Evolutionary conservation across 2,888 invertebrate species (phyloP).

Genomic region (Drosophila acutilabella): DNA sequence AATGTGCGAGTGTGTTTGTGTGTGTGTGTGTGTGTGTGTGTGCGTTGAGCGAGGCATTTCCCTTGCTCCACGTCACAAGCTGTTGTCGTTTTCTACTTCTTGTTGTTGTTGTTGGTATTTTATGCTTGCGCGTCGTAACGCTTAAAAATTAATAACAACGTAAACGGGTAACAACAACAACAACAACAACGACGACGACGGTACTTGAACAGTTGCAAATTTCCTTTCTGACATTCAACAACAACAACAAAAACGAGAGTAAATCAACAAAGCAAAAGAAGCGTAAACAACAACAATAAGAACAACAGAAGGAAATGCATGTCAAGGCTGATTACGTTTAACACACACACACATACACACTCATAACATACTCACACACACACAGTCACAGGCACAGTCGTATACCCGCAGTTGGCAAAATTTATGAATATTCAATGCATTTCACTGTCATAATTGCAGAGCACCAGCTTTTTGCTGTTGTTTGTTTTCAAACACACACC

Average conservation of each 20-base stretch:
- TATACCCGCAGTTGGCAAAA: constrained; percentile 24
- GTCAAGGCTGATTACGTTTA: constrained; percentile 74
- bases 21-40: constrained; percentile 34
- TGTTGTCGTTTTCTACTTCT: not conserved
- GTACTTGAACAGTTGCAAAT: constrained; percentile 61
- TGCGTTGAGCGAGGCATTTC: constrained; percentile 31
- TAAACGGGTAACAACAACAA: constrained; percentile 31
- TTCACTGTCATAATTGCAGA: constrained; percentile 74
- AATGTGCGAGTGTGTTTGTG: constrained; percentile 23
- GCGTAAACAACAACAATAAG: constrained; percentile 16
- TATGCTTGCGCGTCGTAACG: constrained; percentile 46
- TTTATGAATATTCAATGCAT: constrained; percentile 76
- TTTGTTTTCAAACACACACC: constrained; percentile 18
- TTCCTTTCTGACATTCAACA: constrained; percentile 49
- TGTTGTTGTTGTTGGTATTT: constrained; percentile 44
- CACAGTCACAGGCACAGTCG: not conserved
- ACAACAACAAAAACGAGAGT: constrained; percentile 6
- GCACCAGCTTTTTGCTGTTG: constrained; percentile 59
- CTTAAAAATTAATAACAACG: constrained; percentile 73
- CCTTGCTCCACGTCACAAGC: constrained; percentile 23
- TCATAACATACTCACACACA: constrained; percentile 3
- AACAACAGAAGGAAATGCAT: constrained; percentile 60
- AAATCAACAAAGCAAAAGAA: constrained; percentile 10
- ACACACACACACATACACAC: constrained; percentile 25
- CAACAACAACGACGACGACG: constrained; percentile 24